Conservation (phyloP, 2,797 vertebrate species). For the Leptoclinus maculatus region DNA sequence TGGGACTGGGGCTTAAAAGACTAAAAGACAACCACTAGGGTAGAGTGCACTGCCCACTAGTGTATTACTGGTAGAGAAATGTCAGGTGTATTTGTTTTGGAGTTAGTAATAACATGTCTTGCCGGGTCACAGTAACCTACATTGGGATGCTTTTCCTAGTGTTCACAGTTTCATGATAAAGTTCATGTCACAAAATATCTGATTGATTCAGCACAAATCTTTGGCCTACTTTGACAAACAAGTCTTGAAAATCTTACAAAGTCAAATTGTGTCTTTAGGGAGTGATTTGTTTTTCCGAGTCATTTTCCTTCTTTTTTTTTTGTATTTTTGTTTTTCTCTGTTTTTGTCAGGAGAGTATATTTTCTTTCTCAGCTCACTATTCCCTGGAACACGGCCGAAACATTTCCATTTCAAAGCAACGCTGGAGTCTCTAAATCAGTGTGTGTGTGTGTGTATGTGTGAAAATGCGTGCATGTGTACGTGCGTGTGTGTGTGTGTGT, state of each 20-base stretch:
- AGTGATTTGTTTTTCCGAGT: constrained; percentile 23
- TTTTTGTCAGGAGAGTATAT: constrained; percentile 23
- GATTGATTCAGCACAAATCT: constrained; percentile 36
- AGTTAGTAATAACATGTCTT: not conserved
- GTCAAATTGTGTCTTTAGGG: constrained; percentile 18
- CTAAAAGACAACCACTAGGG: not conserved
- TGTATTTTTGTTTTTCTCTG: constrained; percentile 13
- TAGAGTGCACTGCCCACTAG: not conserved
- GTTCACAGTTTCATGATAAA: not conserved
- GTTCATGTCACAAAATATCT: not conserved
- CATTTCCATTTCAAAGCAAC: constrained; percentile 75
- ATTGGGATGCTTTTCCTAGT: not conserved
- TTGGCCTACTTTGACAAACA: not conserved
- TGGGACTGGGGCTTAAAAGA: too few relatives aligned
- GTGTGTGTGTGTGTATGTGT: not conserved
- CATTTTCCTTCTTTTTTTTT: constrained; percentile 5
- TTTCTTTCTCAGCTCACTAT: constrained; percentile 36
- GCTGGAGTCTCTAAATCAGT: constrained; percentile 8
- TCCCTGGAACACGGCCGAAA: constrained; percentile 42
- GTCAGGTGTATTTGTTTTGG: not conserved
- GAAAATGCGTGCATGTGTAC: not conserved
- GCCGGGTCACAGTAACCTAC: not conserved
- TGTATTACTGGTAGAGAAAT: constrained; percentile 12
- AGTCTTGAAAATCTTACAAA: constrained; percentile 26
- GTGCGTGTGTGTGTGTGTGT: not conserved